Evolutionary conservation across 1,140 invertebrate genomes (phyloP).

Genomic region (Tigriopus japonicus): DNA sequence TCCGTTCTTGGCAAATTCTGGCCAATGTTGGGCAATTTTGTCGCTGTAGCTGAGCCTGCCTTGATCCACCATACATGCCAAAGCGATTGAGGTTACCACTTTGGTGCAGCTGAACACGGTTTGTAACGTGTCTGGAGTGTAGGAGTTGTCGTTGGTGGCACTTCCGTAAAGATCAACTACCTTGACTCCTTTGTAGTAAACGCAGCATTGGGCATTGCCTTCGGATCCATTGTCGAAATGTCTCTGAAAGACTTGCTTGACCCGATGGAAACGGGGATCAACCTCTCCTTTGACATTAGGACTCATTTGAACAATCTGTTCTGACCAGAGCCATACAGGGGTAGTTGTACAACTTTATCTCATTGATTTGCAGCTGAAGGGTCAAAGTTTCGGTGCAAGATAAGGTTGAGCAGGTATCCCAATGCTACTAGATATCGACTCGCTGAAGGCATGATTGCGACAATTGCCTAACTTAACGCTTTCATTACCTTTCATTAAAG

Average conservation of each 20-base stretch:
- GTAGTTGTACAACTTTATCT: too few relatives aligned
- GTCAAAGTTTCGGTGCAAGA: too few relatives aligned
- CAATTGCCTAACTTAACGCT: too few relatives aligned
- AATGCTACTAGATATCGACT: too few relatives aligned
- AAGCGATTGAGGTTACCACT: neutral
- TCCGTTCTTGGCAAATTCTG: conserved; percentile 6
- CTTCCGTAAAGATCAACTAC: conserved; percentile 11
- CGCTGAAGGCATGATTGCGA: too few relatives aligned
- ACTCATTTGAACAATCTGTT: too few relatives aligned
- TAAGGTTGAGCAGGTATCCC: too few relatives aligned
- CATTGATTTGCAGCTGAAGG: too few relatives aligned
- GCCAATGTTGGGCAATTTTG: conserved; percentile 9
- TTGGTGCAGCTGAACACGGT: neutral
- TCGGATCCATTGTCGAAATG: neutral
- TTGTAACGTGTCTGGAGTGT: neutral
- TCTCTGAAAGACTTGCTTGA: neutral
- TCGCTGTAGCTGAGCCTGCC: neutral
- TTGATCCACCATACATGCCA: neutral
- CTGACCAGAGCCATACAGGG: too few relatives aligned
- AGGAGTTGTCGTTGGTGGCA: neutral
- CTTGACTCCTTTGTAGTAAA: neutral
- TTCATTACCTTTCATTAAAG: too few relatives aligned
- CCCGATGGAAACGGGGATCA: neutral
- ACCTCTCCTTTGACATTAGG: too few relatives aligned
- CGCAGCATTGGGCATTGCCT: conserved; percentile 1